phyloP scores from a whole-genome alignment of 2,113 vertebrate species.

The Gobiocypris rarus region DNA sequence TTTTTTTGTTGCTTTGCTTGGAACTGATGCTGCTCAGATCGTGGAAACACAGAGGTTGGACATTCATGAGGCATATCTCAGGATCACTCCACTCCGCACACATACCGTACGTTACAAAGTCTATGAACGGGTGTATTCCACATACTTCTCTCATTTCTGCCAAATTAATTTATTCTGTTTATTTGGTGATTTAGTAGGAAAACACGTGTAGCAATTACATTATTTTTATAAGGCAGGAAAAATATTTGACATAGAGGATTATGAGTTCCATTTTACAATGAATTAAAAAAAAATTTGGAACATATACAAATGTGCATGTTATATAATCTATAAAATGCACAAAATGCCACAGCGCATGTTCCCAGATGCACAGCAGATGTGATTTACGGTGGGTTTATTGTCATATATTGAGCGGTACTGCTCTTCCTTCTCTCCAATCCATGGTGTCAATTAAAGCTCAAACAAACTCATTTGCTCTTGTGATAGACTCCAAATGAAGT shows the following conservation, averaged over 20 bases:
- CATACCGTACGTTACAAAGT: background rate
- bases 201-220: background rate
- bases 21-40: background rate
- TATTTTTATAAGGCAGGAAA: background rate
- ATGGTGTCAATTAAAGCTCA: constrained; percentile 71
- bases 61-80: background rate
- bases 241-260: background rate
- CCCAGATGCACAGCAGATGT: constrained; percentile 17
- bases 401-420: constrained; percentile 60
- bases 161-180: background rate
- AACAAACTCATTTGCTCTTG: constrained; percentile 68
- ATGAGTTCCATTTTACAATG: background rate
- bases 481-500: constrained; percentile 66
- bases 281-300: background rate
- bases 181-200: background rate
- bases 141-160: background rate
- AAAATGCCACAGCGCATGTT: background rate
- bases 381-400: constrained; percentile 30
- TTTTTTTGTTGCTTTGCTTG: background rate
- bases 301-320: background rate
- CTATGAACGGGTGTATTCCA: background rate
- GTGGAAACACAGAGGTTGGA: background rate
- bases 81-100: background rate
- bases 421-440: constrained; percentile 62
- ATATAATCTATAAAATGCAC: background rate